Evolutionary conservation across 2,113 vertebrate species (phyloP).

Genomic region (Labeo rohita): DNA sequence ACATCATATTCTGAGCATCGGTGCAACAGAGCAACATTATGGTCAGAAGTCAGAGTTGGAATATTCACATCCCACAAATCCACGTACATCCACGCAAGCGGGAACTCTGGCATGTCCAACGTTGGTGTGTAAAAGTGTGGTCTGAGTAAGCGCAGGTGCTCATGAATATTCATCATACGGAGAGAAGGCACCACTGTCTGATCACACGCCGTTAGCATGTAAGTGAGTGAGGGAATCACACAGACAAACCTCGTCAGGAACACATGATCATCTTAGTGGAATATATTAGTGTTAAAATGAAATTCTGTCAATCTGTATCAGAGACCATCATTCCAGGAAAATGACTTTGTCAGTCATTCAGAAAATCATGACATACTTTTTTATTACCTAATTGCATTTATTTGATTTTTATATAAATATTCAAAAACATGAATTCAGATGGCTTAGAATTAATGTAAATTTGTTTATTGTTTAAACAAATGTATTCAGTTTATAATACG

Average conservation of each 20-base stretch:
- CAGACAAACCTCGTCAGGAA: not conserved
- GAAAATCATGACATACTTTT: too few relatives aligned
- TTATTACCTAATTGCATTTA: too few relatives aligned
- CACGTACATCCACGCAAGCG: not conserved
- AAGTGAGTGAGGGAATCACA: not conserved
- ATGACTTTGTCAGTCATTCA: too few relatives aligned
- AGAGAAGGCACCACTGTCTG: slow-evolving; percentile 48
- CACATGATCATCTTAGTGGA: not conserved
- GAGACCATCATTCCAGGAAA: not conserved
- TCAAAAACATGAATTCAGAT: not conserved
- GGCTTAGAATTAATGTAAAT: not conserved
- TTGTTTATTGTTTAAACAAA: not conserved
- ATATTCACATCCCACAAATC: not conserved
- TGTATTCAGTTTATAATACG: not conserved
- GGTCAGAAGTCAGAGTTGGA: not conserved
- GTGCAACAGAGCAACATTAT: not conserved
- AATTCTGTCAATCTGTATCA: not conserved
- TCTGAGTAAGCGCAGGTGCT: slow-evolving; percentile 53
- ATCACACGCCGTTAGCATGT: slow-evolving; percentile 26
- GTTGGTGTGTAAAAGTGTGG: slow-evolving; percentile 27
- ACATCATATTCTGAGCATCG: not conserved
- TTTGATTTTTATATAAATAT: not conserved
- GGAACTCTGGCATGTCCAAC: slow-evolving; percentile 1
- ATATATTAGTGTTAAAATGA: not conserved
- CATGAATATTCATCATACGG: slow-evolving; percentile 55